Conservation (phyloP, 2,888 invertebrate genomes). For the Hypsopygia costalis region DNA sequence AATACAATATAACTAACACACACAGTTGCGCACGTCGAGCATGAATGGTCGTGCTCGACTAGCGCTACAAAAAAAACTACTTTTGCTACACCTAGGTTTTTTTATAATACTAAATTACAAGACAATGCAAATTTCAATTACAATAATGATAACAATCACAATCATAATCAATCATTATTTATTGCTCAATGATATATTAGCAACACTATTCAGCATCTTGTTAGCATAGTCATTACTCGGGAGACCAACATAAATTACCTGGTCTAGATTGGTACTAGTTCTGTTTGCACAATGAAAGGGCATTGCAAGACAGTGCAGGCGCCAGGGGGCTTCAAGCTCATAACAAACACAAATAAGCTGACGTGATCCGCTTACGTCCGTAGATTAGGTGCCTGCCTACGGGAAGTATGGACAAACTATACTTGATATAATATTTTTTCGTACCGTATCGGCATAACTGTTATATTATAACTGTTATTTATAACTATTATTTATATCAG, state of each 20-base stretch:
- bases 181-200: constrained; percentile 13
- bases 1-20: too few relatives aligned
- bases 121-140: too few relatives aligned
- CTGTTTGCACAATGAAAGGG: constrained; percentile 5
- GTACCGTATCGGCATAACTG: too few relatives aligned
- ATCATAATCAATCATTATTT: neutral
- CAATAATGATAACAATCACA: neutral
- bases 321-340: constrained; percentile 64
- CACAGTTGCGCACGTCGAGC: too few relatives aligned
- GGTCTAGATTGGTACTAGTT: constrained; percentile 26
- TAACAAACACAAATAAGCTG: constrained; percentile 77
- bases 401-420: constrained; percentile 6
- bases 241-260: constrained; percentile 45
- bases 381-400: constrained; percentile 49
- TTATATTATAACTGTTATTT: too few relatives aligned
- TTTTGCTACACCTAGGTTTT: too few relatives aligned
- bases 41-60: too few relatives aligned
- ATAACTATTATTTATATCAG: too few relatives aligned
- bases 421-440: neutral
- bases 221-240: constrained; percentile 54
- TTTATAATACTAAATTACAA: too few relatives aligned
- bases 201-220: constrained; percentile 49
- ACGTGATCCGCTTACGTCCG: constrained; percentile 76
- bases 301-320: constrained; percentile 29
- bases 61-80: too few relatives aligned